Conservation (phyloP, 2,888 invertebrate genomes). For the Pegoplata infirma region DNA sequence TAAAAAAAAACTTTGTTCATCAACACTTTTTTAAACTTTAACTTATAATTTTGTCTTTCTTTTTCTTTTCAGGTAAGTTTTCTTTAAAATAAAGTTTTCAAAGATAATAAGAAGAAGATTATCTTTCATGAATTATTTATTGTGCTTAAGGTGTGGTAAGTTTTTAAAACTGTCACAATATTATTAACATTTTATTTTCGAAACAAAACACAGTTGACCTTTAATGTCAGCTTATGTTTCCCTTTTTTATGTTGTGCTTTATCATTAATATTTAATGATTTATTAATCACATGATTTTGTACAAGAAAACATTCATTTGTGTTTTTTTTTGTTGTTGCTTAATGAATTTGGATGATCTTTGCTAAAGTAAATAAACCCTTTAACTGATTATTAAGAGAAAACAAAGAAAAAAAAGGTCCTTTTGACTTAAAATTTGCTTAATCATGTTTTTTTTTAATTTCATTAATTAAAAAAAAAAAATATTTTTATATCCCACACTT, state of each 20-base stretch:
- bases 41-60: constrained; percentile 12
- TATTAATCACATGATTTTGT: neutral
- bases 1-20: constrained; percentile 18
- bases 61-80: constrained; percentile 56
- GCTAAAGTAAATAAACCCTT: neutral
- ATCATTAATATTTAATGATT: neutral
- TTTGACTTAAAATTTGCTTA: neutral
- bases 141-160: constrained; percentile 38
- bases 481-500: too few species aligned
- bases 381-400: neutral
- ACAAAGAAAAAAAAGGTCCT: neutral
- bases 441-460: neutral
- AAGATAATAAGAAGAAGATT: constrained; percentile 1
- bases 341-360: neutral
- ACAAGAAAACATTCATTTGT: neutral
- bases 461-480: neutral
- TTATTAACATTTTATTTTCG: neutral
- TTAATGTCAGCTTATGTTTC: constrained; percentile 26
- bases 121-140: constrained; percentile 17
- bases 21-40: constrained; percentile 30
- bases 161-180: constrained; percentile 6
- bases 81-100: constrained; percentile 4
- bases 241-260: neutral
- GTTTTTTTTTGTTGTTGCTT: neutral
- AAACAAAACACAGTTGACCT: constrained; percentile 19